Evolutionary conservation across 2,888 invertebrate species (phyloP).

Genomic region (Sphecodes monilicornis): DNA sequence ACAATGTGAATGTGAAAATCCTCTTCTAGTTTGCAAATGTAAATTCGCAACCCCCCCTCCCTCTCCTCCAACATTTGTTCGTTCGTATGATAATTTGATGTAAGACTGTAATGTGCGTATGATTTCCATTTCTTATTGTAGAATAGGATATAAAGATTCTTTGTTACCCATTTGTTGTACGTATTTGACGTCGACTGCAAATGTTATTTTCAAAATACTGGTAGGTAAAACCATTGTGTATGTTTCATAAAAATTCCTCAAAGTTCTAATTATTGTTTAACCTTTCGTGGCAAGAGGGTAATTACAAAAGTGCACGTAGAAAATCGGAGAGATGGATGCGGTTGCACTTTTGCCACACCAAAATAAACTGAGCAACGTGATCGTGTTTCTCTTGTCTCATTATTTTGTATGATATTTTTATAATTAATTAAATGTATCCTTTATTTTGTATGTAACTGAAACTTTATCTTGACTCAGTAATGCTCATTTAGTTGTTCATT

Average conservation of each 20-base stretch:
- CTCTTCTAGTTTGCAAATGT: slow-evolving; percentile 66
- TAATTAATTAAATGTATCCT: background rate
- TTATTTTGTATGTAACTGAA: background rate
- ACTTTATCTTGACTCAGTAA: background rate
- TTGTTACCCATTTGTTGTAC: slow-evolving; percentile 47
- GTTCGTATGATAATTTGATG: slow-evolving; percentile 42
- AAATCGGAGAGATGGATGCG: too few relatives aligned
- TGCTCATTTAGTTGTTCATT: background rate
- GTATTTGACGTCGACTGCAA: slow-evolving; percentile 37
- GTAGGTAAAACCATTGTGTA: slow-evolving; percentile 25
- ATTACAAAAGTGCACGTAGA: background rate
- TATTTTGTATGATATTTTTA: slow-evolving; percentile 11
- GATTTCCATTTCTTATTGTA: slow-evolving; percentile 48
- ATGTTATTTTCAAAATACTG: slow-evolving; percentile 40
- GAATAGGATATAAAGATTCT: slow-evolving; percentile 43
- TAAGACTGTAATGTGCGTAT: slow-evolving; percentile 26
- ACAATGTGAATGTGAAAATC: slow-evolving; percentile 41
- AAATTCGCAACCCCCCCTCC: slow-evolving; percentile 41
- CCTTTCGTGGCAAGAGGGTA: background rate
- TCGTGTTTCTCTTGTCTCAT: slow-evolving; percentile 9
- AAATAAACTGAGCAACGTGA: background rate
- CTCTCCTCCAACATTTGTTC: slow-evolving; percentile 36
- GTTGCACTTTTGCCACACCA: background rate
- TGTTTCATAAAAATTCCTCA: slow-evolving; percentile 47
- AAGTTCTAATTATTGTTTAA: slow-evolving; percentile 51